Conservation (phyloP, 2,888 invertebrate species). For the Ectropis crepuscularia region DNA sequence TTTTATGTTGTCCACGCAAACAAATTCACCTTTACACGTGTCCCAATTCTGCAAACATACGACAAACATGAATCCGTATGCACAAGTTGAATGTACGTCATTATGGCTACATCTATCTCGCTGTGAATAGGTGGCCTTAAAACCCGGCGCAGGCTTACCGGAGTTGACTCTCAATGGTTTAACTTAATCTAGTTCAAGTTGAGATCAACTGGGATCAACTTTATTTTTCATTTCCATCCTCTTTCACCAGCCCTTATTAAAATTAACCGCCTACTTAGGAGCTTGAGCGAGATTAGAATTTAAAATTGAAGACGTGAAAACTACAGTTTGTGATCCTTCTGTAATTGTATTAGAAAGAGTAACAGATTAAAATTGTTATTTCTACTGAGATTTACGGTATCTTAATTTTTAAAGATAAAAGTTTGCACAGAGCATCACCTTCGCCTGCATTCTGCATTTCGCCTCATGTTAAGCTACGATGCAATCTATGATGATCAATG, state of each 20-base stretch:
- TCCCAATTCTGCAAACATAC: conserved; percentile 25
- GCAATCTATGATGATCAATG: too few species aligned
- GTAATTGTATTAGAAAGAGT: background rate
- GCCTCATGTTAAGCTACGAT: too few species aligned
- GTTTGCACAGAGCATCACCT: too few species aligned
- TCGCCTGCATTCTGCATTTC: too few species aligned
- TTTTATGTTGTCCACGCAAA: conserved; percentile 10
- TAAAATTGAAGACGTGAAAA: conserved; percentile 22
- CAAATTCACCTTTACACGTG: conserved; percentile 18
- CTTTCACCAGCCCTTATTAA: conserved; percentile 43
- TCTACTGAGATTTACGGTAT: background rate
- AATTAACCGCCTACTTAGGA: conserved; percentile 38
- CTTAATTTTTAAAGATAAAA: too few species aligned
- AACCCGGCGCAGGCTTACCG: conserved; percentile 53
- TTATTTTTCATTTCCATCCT: conserved; percentile 62
- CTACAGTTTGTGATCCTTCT: conserved; percentile 16
- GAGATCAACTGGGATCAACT: conserved; percentile 61
- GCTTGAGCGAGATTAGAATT: conserved; percentile 20
- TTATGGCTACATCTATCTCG: conserved; percentile 28
- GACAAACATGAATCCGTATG: conserved; percentile 22
- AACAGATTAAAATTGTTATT: conserved; percentile 11
- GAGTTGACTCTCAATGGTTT: conserved; percentile 62
- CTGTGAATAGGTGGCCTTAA: conserved; percentile 35
- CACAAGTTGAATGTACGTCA: conserved; percentile 34
- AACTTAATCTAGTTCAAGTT: conserved; percentile 66